Conservation (phyloP, 2,888 invertebrate genomes). For the Drosophila eohydei region DNA sequence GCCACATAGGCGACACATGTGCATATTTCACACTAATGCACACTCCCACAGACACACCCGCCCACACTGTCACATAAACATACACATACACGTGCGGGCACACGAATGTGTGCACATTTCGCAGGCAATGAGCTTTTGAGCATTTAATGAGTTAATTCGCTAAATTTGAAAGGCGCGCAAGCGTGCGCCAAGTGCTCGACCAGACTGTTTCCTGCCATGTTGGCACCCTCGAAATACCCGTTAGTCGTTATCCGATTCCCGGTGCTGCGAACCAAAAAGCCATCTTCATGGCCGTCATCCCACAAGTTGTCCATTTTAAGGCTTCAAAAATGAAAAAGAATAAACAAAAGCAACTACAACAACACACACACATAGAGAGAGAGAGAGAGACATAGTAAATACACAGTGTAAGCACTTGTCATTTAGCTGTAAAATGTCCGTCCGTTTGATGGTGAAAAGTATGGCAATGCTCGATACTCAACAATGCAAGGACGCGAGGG, state of each 20-base stretch:
- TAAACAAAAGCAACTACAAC: constrained; percentile 21
- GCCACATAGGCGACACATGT: constrained; percentile 51
- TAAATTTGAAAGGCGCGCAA: constrained; percentile 75
- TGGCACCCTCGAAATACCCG: constrained; percentile 16
- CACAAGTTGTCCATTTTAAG: constrained; percentile 62
- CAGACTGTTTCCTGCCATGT: constrained; percentile 46
- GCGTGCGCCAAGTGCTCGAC: constrained; percentile 70
- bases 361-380: constrained; percentile 25
- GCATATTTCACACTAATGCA: constrained; percentile 52
- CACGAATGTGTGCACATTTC: constrained; percentile 75
- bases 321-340: constrained; percentile 55
- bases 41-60: constrained; percentile 13
- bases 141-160: constrained; percentile 80
- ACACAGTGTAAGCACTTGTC: constrained; percentile 67
- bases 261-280: constrained; percentile 6
- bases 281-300: constrained; percentile 31
- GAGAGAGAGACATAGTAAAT: constrained; percentile 12
- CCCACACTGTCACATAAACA: constrained; percentile 12
- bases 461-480: constrained; percentile 57
- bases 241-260: constrained; percentile 11
- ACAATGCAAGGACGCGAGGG: constrained; percentile 19
- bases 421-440: constrained; percentile 59
- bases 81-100: neutral
- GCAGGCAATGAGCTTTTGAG: constrained; percentile 76
- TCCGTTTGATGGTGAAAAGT: constrained; percentile 47